Evolutionary conservation across 2,113 vertebrate genomes (phyloP).

Genomic region (Girardinichthys multiradiatus): DNA sequence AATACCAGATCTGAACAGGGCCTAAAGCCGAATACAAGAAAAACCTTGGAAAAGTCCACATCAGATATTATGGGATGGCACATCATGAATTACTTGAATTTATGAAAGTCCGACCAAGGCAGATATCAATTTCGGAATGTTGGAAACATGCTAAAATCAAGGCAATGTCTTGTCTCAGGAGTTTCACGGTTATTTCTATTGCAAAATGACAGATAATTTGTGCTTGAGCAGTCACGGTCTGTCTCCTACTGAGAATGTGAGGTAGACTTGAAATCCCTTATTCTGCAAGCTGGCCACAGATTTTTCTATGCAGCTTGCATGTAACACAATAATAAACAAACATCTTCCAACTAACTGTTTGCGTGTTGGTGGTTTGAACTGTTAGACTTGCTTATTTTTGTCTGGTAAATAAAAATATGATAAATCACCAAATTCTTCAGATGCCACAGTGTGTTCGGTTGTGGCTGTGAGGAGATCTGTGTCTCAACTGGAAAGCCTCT

Average conservation of each 20-base stretch:
- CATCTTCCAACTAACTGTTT: not conserved
- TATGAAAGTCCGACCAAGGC: too few species aligned
- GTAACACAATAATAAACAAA: not conserved
- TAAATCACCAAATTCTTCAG: not conserved
- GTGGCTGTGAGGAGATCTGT: constrained; percentile 22
- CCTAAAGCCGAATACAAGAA: not conserved
- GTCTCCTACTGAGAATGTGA: not conserved
- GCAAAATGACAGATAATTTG: not conserved
- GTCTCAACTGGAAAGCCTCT: constrained; percentile 28
- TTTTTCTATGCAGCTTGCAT: not conserved
- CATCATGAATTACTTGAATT: not conserved
- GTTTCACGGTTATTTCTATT: not conserved
- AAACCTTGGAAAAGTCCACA: not conserved
- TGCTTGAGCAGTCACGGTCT: not conserved
- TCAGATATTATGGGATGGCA: not conserved
- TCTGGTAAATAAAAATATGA: not conserved
- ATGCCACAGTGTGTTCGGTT: not conserved
- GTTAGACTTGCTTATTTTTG: not conserved
- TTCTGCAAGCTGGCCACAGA: not conserved
- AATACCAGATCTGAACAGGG: not conserved
- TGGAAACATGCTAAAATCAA: not conserved
- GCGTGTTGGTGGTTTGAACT: not conserved
- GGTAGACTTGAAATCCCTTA: not conserved
- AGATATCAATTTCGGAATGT: not conserved
- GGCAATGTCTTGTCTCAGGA: not conserved